Base-by-base conservation (phyloP, 2,797 vertebrate species). In the Gambelia wislizenii region DNA sequence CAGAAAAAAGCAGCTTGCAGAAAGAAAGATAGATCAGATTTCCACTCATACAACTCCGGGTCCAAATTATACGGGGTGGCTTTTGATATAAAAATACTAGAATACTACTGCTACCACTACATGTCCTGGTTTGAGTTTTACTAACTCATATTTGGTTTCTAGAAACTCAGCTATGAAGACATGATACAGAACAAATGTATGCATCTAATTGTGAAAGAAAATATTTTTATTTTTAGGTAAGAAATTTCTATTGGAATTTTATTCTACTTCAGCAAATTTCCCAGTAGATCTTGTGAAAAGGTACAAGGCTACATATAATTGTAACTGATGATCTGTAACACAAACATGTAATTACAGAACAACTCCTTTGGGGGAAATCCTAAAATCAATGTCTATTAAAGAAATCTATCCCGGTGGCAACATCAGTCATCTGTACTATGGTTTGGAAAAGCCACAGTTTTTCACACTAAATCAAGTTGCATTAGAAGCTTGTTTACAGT, bases 381-480 rank as follows among this genome's bases (percentile, higher is more conserved):
- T 42, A 84, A 89, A 30, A 72, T 84, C 75, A 79, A 84, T 56
- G 61, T 4, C 49, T 84, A 12, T 70, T 84, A 33, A 88, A 84
- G 27, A 27, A 89, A 78, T 84, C 33, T 78, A 79, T 59, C 30
- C 27, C 84, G 20, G 49, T 56, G 14, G 42, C 52, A 39, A 72
- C 52, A 79, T 56, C 6, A 44, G n/a, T 42, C 30, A 47, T 39
- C 33, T 47, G 39, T 64, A 49, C 30, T 87, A 54, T 30, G 30
- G 8, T 49, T n/a, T n/a, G n/a, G n/a, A n/a, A n/a, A n/a, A n/a
- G n/a, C n/a, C n/a, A n/a, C n/a, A n/a, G n/a, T n/a, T n/a, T n/a
- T n/a, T n/a, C n/a, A n/a, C n/a, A n/a, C n/a, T n/a, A n/a, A n/a
- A n/a, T n/a, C n/a, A n/a, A n/a, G n/a, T n/a, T n/a, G n/a, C n/a